Conservation (phyloP, 2,113 vertebrate species). For the Gracilinanus agilis region DNA sequence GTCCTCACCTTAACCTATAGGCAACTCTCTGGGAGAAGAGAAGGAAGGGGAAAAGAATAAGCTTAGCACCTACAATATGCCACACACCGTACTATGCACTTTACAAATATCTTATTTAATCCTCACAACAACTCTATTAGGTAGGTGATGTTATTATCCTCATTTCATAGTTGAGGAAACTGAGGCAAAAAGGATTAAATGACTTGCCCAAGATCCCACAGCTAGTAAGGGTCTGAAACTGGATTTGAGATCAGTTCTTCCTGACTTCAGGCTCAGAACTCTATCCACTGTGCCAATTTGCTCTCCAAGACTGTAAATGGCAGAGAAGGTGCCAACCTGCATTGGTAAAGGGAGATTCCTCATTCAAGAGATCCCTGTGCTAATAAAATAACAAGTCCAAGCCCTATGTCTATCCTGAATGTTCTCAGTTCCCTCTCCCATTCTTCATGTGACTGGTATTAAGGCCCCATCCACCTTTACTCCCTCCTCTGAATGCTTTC, state of each 20-base stretch:
- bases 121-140: neutral
- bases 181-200: neutral
- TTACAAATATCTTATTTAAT: neutral
- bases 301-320: neutral
- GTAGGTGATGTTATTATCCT: neutral
- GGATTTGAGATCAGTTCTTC: neutral
- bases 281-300: neutral
- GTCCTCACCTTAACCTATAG: neutral
- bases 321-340: neutral
- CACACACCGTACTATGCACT: neutral
- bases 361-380: neutral
- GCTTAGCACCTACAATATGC: neutral
- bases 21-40: neutral
- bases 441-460: neutral
- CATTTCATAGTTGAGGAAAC: neutral
- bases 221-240: neutral
- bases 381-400: neutral
- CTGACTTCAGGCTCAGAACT: neutral
- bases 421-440: neutral
- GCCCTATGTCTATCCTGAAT: neutral
- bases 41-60: neutral
- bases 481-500: neutral
- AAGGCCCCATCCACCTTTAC: neutral
- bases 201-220: neutral
- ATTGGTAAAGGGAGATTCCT: neutral